Evolutionary conservation across 2,797 vertebrate genomes (phyloP).

Genomic region (Myiotriccus ornatus): DNA sequence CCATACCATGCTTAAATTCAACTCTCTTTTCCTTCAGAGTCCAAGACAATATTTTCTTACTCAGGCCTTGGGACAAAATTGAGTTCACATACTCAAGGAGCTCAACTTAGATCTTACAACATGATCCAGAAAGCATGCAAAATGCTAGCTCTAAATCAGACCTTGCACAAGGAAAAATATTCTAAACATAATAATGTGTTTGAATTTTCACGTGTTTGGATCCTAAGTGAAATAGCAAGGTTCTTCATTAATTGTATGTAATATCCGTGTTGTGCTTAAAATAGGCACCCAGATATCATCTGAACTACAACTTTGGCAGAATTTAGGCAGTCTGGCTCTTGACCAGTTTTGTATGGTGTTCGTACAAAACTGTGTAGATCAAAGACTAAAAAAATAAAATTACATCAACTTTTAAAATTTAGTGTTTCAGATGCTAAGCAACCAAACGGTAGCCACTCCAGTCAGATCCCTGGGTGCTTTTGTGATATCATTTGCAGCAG

Average conservation of each 20-base stretch:
- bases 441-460: background rate
- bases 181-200: rapidly evolving
- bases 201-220: background rate
- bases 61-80: background rate
- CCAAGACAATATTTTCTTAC: background rate
- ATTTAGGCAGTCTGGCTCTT: background rate
- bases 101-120: background rate
- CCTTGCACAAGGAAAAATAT: background rate
- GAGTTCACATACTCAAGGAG: background rate
- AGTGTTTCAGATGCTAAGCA: background rate
- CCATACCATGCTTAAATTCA: background rate
- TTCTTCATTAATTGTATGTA: background rate
- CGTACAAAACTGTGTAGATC: background rate
- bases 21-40: background rate
- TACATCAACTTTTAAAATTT: background rate
- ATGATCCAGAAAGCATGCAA: background rate
- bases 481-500: background rate
- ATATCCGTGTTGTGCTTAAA: background rate
- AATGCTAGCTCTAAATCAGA: background rate
- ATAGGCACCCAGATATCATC: background rate
- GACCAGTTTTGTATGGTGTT: background rate
- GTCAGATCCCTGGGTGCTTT: background rate
- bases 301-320: background rate
- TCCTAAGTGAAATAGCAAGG: background rate
- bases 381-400: background rate